Evolutionary conservation across 2,888 invertebrate species (phyloP), one percentile per base, ranked within the genome.

Genomic region (Tiliacea citrago): DNA sequence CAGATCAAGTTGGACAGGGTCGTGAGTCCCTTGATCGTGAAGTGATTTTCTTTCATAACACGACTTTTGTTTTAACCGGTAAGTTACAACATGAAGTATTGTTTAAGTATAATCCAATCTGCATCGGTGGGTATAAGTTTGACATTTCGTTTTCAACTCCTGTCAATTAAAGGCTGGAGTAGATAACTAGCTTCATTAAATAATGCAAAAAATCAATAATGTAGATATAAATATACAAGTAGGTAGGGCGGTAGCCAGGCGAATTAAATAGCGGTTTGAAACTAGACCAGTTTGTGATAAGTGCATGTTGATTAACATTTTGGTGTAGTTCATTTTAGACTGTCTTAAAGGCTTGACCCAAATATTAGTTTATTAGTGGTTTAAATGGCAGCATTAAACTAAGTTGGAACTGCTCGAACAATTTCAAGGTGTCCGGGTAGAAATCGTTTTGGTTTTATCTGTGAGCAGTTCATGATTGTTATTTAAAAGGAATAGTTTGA

Each of bases 281-380:
- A 80, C 86, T 67, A 73, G 81, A 73, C 80, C 68, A 84, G 79
- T 84, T 84, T 79, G 79, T 79, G 78, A 86, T 86, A 82, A 86
- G 83, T 83, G 70, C 72, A 80, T 72, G 80, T 71, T 77, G 82
- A 84, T 86, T 86, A 86, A 82, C 85, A 86, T 86, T 86, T 85
- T 74, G 81, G 83, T 79, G 73, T 75, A 77, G 77, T 86, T 83
- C 68, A 81, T 79, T 86, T 83, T 78, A 79, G 83, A 81, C 84
- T 82, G 81, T 78, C 69, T 84, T 75, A 68, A 71, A 85, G 69
- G 77, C 72, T 80, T 84, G 86, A 80, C 85, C 85, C 68, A 84
- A 85, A 86, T 85, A 79, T 76, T 67, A 74, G 77, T 76, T n/a
- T 80, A 77, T 75, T 70, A 82, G 77, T 74, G 45, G 60, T 84